These are phyloP conservation scores for Gymnodraco acuticeps DNA, from an alignment of 2,797 vertebrate genomes.

Conservation along the genomic window DNA sequence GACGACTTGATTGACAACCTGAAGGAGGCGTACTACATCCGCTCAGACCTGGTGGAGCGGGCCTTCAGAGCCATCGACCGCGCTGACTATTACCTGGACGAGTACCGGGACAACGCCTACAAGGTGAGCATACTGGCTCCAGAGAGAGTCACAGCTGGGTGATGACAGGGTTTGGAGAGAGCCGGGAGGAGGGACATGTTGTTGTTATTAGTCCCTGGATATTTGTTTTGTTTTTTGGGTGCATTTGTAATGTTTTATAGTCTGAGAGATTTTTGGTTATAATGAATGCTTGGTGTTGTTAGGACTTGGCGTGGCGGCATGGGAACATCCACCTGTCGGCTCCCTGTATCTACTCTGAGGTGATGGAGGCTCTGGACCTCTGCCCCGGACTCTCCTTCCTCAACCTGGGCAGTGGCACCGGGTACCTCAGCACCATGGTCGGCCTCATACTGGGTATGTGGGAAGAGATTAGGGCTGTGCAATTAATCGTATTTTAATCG, in stretches of 20 bases:
- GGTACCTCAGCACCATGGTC: constrained; percentile 98
- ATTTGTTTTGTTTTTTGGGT: not conserved
- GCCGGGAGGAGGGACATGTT: not conserved
- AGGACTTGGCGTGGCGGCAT: constrained; percentile 96
- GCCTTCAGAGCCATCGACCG: constrained; percentile 95
- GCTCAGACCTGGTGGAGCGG: constrained; percentile 93
- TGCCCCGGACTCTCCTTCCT: constrained; percentile 96
- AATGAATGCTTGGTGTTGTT: not conserved
- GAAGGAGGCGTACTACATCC: constrained; percentile 97
- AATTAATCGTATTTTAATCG: too few species aligned
- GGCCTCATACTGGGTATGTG: constrained; percentile 93
- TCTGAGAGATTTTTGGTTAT: not conserved
- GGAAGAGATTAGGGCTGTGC: too few species aligned
- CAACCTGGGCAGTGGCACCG: constrained; percentile 96
- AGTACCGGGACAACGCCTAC: constrained; percentile 95
- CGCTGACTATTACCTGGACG: constrained; percentile 96
- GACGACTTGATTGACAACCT: constrained; percentile 97
- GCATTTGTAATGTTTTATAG: too few species aligned
- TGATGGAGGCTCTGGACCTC: constrained; percentile 97
- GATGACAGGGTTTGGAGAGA: not conserved
- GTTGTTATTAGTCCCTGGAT: not conserved
- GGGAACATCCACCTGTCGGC: constrained; percentile 98
- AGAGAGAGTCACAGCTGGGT: not conserved
- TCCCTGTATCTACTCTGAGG: constrained; percentile 97
- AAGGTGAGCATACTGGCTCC: constrained; percentile 74